Evolutionary conservation across 2,113 vertebrate species (phyloP).

Genomic region (Furnarius figulus): DNA sequence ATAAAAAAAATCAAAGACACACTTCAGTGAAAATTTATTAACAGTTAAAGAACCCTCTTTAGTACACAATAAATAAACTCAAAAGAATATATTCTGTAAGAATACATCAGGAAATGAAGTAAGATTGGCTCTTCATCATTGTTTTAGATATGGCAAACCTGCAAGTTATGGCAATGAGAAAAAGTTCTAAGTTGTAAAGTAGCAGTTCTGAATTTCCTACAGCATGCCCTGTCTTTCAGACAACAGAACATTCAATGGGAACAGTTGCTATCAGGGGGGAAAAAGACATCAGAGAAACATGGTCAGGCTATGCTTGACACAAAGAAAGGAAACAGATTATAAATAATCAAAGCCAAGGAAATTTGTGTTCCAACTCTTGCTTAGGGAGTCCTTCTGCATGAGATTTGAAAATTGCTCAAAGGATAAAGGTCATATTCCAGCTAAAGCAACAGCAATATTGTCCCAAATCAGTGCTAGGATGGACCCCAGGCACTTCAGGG

Average conservation of each 20-base stretch:
- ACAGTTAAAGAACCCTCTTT: background rate
- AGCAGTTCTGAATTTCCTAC: background rate
- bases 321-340: background rate
- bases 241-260: background rate
- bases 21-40: background rate
- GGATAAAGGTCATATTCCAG: background rate
- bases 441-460: background rate
- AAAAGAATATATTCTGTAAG: background rate
- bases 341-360: background rate
- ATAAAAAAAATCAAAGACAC: background rate
- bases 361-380: background rate
- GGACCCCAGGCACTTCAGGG: background rate
- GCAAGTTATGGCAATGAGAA: background rate
- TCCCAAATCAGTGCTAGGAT: background rate
- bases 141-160: background rate
- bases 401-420: background rate
- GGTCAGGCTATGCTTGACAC: background rate
- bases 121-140: background rate
- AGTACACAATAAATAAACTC: background rate
- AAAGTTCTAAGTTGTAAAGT: background rate
- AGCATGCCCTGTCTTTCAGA: background rate
- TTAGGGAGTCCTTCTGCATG: background rate
- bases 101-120: background rate
- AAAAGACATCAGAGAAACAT: background rate
- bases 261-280: background rate